These are phyloP conservation scores for Anas bahamensis DNA, from an alignment of 2,797 vertebrate species.

Conservation along the genomic window DNA sequence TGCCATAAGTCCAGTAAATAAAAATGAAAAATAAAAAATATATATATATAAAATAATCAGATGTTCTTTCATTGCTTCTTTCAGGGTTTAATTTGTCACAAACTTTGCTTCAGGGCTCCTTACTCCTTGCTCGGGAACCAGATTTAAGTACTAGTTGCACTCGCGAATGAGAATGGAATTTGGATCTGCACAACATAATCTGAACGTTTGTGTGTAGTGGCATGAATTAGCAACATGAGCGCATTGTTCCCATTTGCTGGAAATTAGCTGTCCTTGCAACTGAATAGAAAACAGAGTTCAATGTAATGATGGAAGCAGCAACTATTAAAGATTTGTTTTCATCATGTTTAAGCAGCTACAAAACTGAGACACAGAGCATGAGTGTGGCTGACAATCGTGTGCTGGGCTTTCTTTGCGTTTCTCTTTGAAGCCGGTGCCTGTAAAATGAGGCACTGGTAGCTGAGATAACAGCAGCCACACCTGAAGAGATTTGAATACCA, in stretches of 20 bases:
- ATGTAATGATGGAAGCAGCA: slow-evolving; percentile 49
- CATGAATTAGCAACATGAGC: slow-evolving; percentile 62
- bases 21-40: background rate
- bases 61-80: background rate
- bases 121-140: background rate
- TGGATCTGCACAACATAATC: slow-evolving; percentile 50
- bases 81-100: background rate
- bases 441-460: background rate
- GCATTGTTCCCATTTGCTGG: slow-evolving; percentile 22
- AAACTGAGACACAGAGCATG: slow-evolving; percentile 14
- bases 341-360: slow-evolving; percentile 26
- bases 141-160: background rate
- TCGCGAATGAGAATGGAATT: slow-evolving; percentile 49
- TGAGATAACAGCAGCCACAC: background rate
- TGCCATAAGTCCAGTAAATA: background rate
- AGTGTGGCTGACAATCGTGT: background rate
- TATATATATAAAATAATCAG: background rate
- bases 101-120: slow-evolving; percentile 19
- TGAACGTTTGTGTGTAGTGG: slow-evolving; percentile 34
- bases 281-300: slow-evolving; percentile 45
- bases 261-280: slow-evolving; percentile 59
- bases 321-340: slow-evolving; percentile 66
- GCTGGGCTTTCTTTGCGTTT: background rate
- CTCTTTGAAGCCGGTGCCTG: background rate
- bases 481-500: background rate